A percentile compares a stretch with the other conserved stretches of the same genome.
Evolutionary conservation across 2,797 vertebrate species (phyloP).

Genomic region (Hozukius guyotensis): DNA sequence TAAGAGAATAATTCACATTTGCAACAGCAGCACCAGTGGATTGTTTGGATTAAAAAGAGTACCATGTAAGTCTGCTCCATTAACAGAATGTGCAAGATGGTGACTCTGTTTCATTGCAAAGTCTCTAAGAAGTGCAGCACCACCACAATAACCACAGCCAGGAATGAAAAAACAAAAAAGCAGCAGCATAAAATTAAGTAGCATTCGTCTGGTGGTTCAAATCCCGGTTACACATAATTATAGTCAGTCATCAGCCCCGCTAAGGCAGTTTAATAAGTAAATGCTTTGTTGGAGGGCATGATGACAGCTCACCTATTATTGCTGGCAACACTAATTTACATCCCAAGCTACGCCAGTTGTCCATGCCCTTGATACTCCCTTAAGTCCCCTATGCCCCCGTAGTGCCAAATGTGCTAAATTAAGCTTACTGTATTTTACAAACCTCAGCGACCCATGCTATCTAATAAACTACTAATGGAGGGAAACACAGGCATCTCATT

Average conservation of each 20-base stretch:
- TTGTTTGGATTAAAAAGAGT: slow-evolving; percentile 8
- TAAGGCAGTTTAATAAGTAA: slow-evolving; percentile 50
- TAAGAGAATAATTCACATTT: slow-evolving; percentile 7
- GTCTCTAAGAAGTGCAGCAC: not conserved
- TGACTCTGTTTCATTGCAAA: not conserved
- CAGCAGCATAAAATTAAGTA: slow-evolving; percentile 4
- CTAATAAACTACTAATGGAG: slow-evolving; percentile 79
- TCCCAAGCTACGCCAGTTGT: slow-evolving; percentile 26
- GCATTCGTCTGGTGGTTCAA: slow-evolving; percentile 26
- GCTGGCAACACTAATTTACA: slow-evolving; percentile 59
- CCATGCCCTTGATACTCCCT: slow-evolving; percentile 54
- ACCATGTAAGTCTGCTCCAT: not conserved
- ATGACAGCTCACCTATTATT: slow-evolving; percentile 44
- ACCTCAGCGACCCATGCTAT: slow-evolving; percentile 72
- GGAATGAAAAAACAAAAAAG: not conserved
- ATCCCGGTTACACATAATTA: slow-evolving; percentile 28
- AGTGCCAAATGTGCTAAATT: slow-evolving; percentile 72
- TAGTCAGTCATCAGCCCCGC: slow-evolving; percentile 39
- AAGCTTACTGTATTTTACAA: slow-evolving; percentile 70
- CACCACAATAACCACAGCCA: not conserved
- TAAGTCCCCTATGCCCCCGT: slow-evolving; percentile 46
- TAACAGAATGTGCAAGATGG: not conserved
- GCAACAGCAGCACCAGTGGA: not conserved
- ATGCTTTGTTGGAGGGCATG: slow-evolving; percentile 39
- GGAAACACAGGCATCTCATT: slow-evolving; percentile 75